Evolutionary conservation across 2,888 invertebrate genomes (phyloP).

Genomic region (Branchipolynoe longqiensis): DNA sequence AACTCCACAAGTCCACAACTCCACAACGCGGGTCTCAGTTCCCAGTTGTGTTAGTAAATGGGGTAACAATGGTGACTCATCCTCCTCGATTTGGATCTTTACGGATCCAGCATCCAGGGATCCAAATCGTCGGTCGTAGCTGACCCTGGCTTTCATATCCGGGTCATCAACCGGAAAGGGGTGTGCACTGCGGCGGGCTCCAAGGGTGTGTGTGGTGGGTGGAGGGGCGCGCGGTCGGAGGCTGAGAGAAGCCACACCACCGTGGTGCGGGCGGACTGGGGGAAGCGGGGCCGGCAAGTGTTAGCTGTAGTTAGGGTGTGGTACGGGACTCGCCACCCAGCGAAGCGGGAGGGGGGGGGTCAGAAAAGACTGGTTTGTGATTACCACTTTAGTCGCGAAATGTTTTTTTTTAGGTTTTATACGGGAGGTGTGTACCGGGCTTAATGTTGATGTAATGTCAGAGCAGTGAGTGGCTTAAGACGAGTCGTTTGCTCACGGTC

Average conservation of each 20-base stretch:
- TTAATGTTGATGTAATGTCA: not conserved
- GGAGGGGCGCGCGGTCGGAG: not conserved
- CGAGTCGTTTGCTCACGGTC: conserved; percentile 18
- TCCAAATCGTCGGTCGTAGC: not conserved
- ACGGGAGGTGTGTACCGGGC: too few relatives aligned
- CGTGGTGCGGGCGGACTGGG: not conserved
- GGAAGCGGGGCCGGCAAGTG: not conserved
- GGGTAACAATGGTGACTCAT: too few relatives aligned
- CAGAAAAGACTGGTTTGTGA: not conserved
- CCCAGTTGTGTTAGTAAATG: too few relatives aligned
- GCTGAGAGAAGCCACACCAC: conserved; percentile 42
- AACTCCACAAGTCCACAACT: too few relatives aligned
- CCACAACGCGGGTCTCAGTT: too few relatives aligned
- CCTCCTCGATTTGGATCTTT: too few relatives aligned
- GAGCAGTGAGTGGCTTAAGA: not conserved
- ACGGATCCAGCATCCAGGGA: conserved; percentile 22
- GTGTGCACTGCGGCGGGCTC: too few relatives aligned
- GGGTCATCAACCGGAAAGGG: too few relatives aligned
- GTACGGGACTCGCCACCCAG: not conserved
- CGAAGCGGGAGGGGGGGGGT: not conserved
- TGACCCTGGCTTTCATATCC: not conserved
- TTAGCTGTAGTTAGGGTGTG: not conserved
- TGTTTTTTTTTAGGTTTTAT: too few relatives aligned
- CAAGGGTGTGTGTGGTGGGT: too few relatives aligned
- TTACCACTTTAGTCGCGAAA: too few relatives aligned